Evolutionary conservation across 2,113 vertebrate species (phyloP).

Genomic region (Thamnaconus septentrionalis): DNA sequence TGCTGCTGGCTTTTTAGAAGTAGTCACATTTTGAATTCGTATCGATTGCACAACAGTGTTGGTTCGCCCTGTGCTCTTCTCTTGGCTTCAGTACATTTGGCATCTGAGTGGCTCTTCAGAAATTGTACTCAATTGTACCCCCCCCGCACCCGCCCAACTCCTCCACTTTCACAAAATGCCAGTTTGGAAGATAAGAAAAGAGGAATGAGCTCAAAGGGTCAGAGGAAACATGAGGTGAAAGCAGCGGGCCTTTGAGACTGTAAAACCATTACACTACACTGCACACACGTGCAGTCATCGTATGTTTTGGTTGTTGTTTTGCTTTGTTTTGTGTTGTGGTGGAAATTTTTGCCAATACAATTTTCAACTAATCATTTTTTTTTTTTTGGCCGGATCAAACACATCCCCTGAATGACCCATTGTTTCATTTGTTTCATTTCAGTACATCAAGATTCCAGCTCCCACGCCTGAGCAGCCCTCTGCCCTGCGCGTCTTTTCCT

Average conservation of each 20-base stretch:
- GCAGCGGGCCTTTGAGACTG: constrained; percentile 4
- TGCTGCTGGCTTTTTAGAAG: neutral
- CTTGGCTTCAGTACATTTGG: constrained; percentile 38
- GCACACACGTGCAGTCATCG: no score
- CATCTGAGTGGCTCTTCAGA: constrained; percentile 15
- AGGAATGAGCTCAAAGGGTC: constrained; percentile 5
- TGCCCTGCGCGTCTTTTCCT: constrained; percentile 80
- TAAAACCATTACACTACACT: neutral
- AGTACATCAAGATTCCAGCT: constrained; percentile 84
- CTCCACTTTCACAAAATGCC: constrained; percentile 16
- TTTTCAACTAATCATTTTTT: no score
- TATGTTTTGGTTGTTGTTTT: no score
- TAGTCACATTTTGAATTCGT: constrained; percentile 27
- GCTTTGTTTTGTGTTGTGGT: no score
- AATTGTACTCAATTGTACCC: constrained; percentile 40
- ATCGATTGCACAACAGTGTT: constrained; percentile 30
- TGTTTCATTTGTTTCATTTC: constrained; percentile 9
- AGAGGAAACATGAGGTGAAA: constrained; percentile 10
- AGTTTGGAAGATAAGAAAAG: constrained; percentile 24
- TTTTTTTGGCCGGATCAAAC: no score
- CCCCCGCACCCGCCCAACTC: no score
- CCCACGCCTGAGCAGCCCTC: constrained; percentile 60
- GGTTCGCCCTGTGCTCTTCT: neutral
- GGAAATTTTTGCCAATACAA: no score
- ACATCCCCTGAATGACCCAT: no score